These are phyloP conservation scores for Drosophila rufa DNA, from an alignment of 1,140 invertebrate genomes.

Conservation along the genomic window DNA sequence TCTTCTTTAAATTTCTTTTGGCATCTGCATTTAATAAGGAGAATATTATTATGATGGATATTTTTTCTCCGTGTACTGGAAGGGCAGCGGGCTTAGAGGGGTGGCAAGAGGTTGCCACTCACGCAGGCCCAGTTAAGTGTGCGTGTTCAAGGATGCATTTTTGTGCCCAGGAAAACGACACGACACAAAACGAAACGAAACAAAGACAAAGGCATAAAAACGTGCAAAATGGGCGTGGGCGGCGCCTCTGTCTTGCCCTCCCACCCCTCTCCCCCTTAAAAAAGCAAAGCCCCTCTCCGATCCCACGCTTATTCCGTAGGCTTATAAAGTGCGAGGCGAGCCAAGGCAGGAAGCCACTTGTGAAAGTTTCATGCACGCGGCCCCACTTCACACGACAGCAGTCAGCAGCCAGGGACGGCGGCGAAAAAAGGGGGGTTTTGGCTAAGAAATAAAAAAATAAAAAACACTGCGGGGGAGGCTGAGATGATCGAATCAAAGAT, in stretches of 20 bases:
- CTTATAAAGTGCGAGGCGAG: constrained; percentile 76
- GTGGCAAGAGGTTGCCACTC: constrained; percentile 43
- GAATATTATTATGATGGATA: not conserved
- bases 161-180: constrained; percentile 71
- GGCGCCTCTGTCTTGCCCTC: constrained; percentile 27
- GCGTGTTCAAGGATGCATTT: constrained; percentile 83
- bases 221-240: constrained; percentile 70
- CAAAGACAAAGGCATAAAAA: constrained; percentile 82
- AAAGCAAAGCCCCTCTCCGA: constrained; percentile 18
- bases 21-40: not conserved
- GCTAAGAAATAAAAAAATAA: constrained; percentile 2
- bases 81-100: not conserved
- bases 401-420: constrained; percentile 17
- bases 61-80: not conserved
- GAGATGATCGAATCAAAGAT: constrained; percentile 21
- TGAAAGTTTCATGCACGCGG: constrained; percentile 82
- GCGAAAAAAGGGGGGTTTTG: not conserved
- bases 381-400: constrained; percentile 80
- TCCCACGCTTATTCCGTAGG: constrained; percentile 29
- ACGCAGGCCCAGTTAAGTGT: constrained; percentile 81
- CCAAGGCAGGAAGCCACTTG: constrained; percentile 81
- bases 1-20: not conserved
- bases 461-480: too few species aligned
- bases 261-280: not conserved
- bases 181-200: constrained; percentile 64